phyloP scores from a whole-genome alignment of 2,888 invertebrate genomes.

The Synergus gifuensis region DNA sequence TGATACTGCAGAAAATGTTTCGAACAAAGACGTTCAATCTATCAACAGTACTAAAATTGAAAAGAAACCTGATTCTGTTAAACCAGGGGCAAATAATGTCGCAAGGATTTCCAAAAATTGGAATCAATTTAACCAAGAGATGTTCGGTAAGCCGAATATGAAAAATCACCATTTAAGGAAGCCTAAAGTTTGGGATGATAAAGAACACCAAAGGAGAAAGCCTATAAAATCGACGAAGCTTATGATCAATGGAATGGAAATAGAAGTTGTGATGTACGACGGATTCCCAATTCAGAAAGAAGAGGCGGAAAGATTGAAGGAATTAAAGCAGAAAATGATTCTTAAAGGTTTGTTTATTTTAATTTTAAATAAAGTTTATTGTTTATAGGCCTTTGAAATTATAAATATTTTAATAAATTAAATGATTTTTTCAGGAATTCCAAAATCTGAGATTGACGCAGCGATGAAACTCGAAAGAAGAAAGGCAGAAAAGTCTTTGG shows the following conservation, averaged over 20 bases:
- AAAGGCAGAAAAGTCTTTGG: constrained; percentile 85
- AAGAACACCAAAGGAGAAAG: constrained; percentile 72
- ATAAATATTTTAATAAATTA: too few species aligned
- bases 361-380: constrained; percentile 30
- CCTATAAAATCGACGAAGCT: constrained; percentile 78
- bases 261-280: constrained; percentile 83
- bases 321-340: constrained; percentile 83
- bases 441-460: constrained; percentile 83
- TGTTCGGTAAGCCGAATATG: constrained; percentile 51
- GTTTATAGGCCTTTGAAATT: too few species aligned
- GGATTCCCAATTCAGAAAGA: constrained; percentile 86
- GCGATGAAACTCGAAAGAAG: constrained; percentile 85
- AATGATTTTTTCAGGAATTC: constrained; percentile 77
- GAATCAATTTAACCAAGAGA: constrained; percentile 34
- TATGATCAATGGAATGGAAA: constrained; percentile 82
- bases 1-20: constrained; percentile 60
- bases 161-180: constrained; percentile 70
- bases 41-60: constrained; percentile 45
- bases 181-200: constrained; percentile 78
- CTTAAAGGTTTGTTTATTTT: constrained; percentile 79
- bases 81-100: background rate
- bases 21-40: constrained; percentile 56
- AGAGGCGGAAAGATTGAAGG: constrained; percentile 83
- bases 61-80: constrained; percentile 36
- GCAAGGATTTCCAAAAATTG: background rate